These are phyloP conservation scores for Seriola dumerili DNA, from an alignment of 2,113 vertebrate genomes.

Conservation along the genomic window DNA sequence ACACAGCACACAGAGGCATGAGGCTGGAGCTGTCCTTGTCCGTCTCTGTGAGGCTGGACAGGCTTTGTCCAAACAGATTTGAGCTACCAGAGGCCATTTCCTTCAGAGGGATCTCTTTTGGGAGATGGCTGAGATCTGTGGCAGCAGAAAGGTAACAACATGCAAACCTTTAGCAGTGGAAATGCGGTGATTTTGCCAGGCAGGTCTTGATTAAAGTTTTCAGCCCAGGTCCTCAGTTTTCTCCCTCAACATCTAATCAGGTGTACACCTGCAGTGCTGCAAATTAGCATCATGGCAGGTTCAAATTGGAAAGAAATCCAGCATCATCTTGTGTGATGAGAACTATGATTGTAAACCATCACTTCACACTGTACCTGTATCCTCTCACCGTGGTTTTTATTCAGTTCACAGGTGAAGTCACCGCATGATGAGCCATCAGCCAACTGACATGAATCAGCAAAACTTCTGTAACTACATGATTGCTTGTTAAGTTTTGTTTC, in stretches of 20 bases:
- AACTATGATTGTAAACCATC: background rate
- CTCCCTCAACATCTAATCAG: background rate
- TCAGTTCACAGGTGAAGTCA: conserved; percentile 81
- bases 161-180: background rate
- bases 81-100: conserved; percentile 86
- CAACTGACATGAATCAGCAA: conserved; percentile 85
- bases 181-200: background rate
- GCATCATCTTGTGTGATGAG: background rate
- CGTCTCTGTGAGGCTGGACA: conserved; percentile 83
- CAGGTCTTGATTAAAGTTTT: background rate
- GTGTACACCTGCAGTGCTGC: background rate
- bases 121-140: conserved; percentile 83
- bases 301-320: background rate
- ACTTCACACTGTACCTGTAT: background rate
- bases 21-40: conserved; percentile 78
- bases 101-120: conserved; percentile 86
- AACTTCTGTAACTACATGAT: conserved; percentile 87
- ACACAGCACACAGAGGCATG: conserved; percentile 82
- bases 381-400: conserved; percentile 74
- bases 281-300: background rate
- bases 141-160: conserved; percentile 64
- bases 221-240: background rate
- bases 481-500: conserved; percentile 66
- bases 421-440: conserved; percentile 82
- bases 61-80: conserved; percentile 83